Base-by-base conservation (phyloP, 2,888 invertebrate species). In the Nemurella pictetii region DNA sequence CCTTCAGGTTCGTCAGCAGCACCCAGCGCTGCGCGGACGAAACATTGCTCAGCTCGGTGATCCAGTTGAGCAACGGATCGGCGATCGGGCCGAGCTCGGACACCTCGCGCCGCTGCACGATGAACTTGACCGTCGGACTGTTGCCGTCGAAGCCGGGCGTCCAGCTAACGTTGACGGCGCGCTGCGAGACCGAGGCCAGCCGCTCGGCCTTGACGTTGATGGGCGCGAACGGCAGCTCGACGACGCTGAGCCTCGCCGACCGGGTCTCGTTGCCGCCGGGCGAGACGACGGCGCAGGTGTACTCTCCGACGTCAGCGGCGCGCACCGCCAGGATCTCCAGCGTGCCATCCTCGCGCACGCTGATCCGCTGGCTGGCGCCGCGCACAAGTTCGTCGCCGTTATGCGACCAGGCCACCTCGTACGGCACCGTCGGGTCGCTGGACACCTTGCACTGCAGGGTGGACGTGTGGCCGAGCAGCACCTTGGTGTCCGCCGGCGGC, bases 141-240 rank as follows among this genome's bases (percentile, higher is more conserved):
- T 99, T 99, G 84, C 99, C 99, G 91, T 99, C 97, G 90, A 99
- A 99, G 32, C 98, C 98, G 0, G 97, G 96, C 15, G 96, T 96
- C 99, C 99, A 99, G 27, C 95, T 95, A 1, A 99, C 94, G 89
- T 98, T 97, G 87, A 99, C 96, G 32, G 96, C 95, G 89, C 94
- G 93, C 86, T 94, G 94, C 0, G 93, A 92, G 5, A 80, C 36
- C 29, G 85, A 30, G 20, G 93, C 92, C 4, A 93, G 92, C 87
- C 95, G 91, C 85, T 91, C 91, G 0, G 98, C 98, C 87, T 94
- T 93, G 0, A 97, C 96, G 89, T 96, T 96, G 80, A 95, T 95
- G 0, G 99, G 99, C 30, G 98, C 95, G 89, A 96, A 97, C 0
- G 99, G 99, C 87, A 99, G 92, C 90, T 99, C 99, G 88, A 99